Evolutionary conservation across 2,797 vertebrate genomes (phyloP), one percentile per base, ranked within the genome.

Genomic region (Pangasius macronema): DNA sequence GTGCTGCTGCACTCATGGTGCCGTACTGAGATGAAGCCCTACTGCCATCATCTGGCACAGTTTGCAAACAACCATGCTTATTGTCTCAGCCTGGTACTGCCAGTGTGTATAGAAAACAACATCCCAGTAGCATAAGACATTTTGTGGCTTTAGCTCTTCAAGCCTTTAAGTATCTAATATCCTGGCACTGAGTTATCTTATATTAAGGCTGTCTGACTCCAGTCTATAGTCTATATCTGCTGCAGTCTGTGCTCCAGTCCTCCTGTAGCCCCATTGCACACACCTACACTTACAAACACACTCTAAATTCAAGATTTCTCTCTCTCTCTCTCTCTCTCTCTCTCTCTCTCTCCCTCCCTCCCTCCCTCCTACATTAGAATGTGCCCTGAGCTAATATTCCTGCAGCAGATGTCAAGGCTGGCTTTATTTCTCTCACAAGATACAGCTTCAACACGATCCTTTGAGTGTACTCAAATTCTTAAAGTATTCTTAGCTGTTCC

Each of bases 11-110:
- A 53, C 7, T 77, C n/a, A 30, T 51, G 10, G 49, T 77, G 73
- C 46, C 46, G 27, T 30, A 39, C 20, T 91, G 89, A 82, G 89
- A 7, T 93, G 95, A 93, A 91, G 85, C 86, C 91, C 92, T 90
- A 96, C 92, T 96, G 96, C 95, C 96, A 95, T 94, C 96, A 93
- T 88, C 93, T 93, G 96, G 80, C 33, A 1, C 65, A 10, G 49
- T 49, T 42, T 10, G 42, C 72, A 87, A 72, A 83, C 36, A 36
- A 91, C 87, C 14, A 51, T 3, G n/a, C 20, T 27, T 7, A n/a
- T 51, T 27, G n/a, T 80, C 27, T 67, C 18, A 77, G 39, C 42
- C 51, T 30, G 27, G 14, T 33, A 27, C 46, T 9, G 46, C 46
- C 8, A 5, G 18, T 7, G 20, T 67, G 36, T 67, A 3, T 36